Evolutionary conservation across 2,888 invertebrate genomes (phyloP), one percentile per base, ranked within the genome.

Genomic region (Tuberolachnus salignus): DNA sequence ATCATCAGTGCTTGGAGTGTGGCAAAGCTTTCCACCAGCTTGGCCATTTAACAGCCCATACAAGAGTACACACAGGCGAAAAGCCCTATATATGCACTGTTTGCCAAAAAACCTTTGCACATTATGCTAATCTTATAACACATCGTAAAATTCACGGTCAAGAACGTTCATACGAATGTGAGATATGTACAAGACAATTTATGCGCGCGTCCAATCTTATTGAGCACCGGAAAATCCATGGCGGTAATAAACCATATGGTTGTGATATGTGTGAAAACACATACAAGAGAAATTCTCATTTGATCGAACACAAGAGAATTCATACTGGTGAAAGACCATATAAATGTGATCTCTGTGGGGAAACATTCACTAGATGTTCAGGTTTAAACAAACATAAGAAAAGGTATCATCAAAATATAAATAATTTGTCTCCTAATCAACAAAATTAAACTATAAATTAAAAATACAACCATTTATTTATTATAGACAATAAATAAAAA

Each of bases 361-460:
- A 53, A 6, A 69, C 8, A 23, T 69, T 69, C 53, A n/a, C 69
- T 13, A 69, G 51, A 14, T 69, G 69, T 69, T 69, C 69, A n/a
- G 69, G 19, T 26, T 69, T 69, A 69, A 69, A 69, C n/a, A 69
- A 69, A 69, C 69, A 69, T 53, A 69, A 16, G n/a, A 69, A 69
- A 69, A 69, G 53, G 6, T 34, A 51, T 51, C 69, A 69, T 69
- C 34, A 69, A 63, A 63, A 59, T 55, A 55, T 55, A 34, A 59
- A 26, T 26, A 9, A 16, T n/a, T 26, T 9, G 9, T 6, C 14
- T 23, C 6, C 23, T 59, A 59, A 26, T 59, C 11, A 59, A 59
- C 23, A 26, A 23, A 59, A 59, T 59, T 9, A 16, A 34, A 8
- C 0, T 34, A n/a, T 34, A 34, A 34, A 59, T 16, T 55, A 11